Evolutionary conservation across 2,888 invertebrate species (phyloP).

Genomic region (Nasonia oneida): DNA sequence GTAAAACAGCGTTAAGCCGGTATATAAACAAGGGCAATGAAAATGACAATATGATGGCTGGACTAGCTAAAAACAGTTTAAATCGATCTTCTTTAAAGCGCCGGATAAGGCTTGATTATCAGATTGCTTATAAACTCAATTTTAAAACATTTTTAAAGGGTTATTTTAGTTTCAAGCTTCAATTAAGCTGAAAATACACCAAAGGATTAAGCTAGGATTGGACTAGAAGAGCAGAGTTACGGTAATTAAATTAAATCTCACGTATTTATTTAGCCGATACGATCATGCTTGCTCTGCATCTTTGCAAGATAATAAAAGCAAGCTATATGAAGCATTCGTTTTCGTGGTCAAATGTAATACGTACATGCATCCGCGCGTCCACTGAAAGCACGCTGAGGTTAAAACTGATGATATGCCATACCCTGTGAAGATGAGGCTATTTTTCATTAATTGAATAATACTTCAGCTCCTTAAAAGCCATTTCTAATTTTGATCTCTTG

Average conservation of each 20-base stretch:
- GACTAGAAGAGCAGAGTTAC: too few species aligned
- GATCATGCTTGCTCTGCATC: too few species aligned
- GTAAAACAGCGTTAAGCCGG: background rate
- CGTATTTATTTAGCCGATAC: too few species aligned
- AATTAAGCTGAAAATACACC: too few species aligned
- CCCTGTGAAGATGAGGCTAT: background rate
- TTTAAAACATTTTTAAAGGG: too few species aligned
- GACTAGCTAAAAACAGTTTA: background rate
- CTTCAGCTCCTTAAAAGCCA: background rate
- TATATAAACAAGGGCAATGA: background rate
- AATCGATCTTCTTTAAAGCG: background rate
- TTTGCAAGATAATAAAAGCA: background rate
- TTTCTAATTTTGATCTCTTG: background rate
- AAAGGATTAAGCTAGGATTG: too few species aligned
- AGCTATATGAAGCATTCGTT: background rate
- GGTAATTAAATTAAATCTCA: too few species aligned
- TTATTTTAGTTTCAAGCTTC: too few species aligned
- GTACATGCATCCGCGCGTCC: background rate
- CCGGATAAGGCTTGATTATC: background rate
- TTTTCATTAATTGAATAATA: conserved; percentile 10
- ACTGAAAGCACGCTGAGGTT: background rate
- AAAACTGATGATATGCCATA: background rate
- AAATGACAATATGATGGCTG: conserved; percentile 6
- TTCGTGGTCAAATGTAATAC: background rate
- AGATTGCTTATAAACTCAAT: too few species aligned